Percentiles rank a stretch among this genome's conserved stretches.
Conservation (phyloP, 2,797 vertebrate genomes). For the Enteromius thamalakanensis region DNA sequence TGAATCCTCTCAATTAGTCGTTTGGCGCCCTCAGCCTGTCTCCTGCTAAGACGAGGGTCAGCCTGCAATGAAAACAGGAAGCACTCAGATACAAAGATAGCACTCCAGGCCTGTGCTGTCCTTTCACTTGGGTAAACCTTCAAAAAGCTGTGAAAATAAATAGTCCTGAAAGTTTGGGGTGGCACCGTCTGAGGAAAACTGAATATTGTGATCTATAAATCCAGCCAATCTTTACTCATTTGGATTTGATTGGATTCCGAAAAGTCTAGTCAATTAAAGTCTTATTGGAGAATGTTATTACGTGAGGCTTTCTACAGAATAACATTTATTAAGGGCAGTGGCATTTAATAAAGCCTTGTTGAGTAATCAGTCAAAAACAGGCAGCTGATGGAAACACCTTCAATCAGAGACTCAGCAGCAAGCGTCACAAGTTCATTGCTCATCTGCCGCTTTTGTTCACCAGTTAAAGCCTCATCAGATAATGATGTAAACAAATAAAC, state of each 20-base stretch:
- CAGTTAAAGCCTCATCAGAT: background rate
- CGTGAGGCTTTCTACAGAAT: background rate
- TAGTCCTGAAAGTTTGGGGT: slow-evolving; percentile 49
- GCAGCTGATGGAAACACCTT: slow-evolving; percentile 3
- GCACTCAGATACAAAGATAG: slow-evolving; percentile 89
- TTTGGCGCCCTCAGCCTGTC: slow-evolving; percentile 82
- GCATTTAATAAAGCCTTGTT: background rate
- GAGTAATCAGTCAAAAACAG: background rate
- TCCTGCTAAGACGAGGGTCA: slow-evolving; percentile 89
- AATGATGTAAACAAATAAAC: background rate
- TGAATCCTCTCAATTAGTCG: slow-evolving; percentile 87
- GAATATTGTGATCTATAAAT: background rate
- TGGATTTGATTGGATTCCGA: background rate
- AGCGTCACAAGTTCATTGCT: background rate
- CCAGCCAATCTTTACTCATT: background rate
- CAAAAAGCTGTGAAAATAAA: slow-evolving; percentile 80
- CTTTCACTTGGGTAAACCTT: slow-evolving; percentile 78
- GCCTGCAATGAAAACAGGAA: slow-evolving; percentile 91
- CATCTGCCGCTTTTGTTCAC: background rate
- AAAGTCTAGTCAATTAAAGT: background rate
- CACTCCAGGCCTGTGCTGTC: slow-evolving; percentile 75
- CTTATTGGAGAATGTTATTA: background rate
- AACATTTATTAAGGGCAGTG: background rate
- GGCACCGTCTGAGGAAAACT: background rate
- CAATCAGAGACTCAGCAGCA: background rate